Evolutionary conservation across 2,113 vertebrate species (phyloP).

Genomic region (Rattus rattus): DNA sequence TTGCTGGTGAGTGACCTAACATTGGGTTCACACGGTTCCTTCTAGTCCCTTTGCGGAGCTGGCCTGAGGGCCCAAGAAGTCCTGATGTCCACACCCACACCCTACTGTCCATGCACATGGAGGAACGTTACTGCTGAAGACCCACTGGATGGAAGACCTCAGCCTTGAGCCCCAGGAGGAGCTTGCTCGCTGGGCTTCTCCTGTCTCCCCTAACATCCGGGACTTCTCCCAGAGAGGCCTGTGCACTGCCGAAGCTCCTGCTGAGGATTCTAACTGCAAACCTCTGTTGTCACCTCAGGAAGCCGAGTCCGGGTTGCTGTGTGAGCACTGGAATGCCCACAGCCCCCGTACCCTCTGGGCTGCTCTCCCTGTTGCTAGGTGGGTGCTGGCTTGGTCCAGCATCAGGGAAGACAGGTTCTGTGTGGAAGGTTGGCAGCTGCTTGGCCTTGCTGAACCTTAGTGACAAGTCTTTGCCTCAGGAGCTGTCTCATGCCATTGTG

Average conservation of each 20-base stretch:
- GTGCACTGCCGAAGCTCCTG: background rate
- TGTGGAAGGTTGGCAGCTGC: background rate
- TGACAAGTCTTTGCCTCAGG: background rate
- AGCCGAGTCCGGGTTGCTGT: slow-evolving; percentile 6
- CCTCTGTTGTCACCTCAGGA: background rate
- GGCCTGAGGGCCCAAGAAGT: slow-evolving; percentile 70
- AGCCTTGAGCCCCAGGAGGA: slow-evolving; percentile 49
- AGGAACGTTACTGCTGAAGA: slow-evolving; percentile 68
- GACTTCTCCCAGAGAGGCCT: background rate
- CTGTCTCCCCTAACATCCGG: background rate
- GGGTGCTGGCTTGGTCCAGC: background rate
- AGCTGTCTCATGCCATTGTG: background rate
- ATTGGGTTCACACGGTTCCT: background rate
- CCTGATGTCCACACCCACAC: background rate
- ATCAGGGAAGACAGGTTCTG: background rate
- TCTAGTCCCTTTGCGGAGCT: slow-evolving; percentile 74
- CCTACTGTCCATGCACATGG: slow-evolving; percentile 21
- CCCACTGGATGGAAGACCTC: background rate
- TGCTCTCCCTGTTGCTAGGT: background rate
- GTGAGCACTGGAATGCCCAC: background rate
- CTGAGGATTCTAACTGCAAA: slow-evolving; percentile 55
- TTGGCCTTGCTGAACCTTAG: slow-evolving; percentile 61
- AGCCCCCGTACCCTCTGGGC: background rate
- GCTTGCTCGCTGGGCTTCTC: background rate
- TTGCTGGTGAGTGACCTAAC: background rate